Evolutionary conservation across 2,113 vertebrate genomes (phyloP).

Genomic region (Myotis yumanensis): DNA sequence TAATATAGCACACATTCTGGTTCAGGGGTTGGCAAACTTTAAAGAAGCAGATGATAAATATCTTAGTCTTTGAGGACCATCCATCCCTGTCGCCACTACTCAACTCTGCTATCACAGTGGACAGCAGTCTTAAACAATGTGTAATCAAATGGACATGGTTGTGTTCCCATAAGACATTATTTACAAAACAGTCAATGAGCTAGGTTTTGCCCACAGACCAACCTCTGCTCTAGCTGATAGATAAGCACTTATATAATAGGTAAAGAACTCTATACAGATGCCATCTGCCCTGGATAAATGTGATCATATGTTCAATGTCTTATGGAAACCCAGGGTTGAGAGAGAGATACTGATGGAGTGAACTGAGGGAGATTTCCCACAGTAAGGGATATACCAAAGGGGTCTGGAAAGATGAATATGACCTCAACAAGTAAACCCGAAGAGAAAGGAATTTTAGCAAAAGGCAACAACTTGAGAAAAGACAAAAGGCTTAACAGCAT

Average conservation of each 20-base stretch:
- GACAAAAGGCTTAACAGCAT: slow-evolving; percentile 34
- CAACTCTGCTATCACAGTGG: not conserved
- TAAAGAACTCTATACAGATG: not conserved
- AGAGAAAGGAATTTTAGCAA: slow-evolving; percentile 23
- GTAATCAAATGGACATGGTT: not conserved
- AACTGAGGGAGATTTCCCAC: slow-evolving; percentile 29
- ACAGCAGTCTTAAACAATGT: not conserved
- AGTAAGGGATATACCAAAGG: slow-evolving; percentile 38
- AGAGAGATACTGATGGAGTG: slow-evolving; percentile 10
- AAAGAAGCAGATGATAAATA: not conserved
- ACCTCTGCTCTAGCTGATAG: not conserved
- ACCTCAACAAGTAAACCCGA: slow-evolving; percentile 3
- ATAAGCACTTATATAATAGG: not conserved
- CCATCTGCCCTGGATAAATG: slow-evolving; percentile 22
- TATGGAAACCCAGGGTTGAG: not conserved
- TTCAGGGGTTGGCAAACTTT: not conserved
- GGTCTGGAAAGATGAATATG: slow-evolving; percentile 49
- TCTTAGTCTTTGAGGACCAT: not conserved
- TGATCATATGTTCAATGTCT: not conserved
- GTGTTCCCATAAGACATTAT: slow-evolving; percentile 7
- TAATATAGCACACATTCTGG: not conserved
- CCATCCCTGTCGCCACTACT: not conserved
- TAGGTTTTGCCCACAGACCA: slow-evolving; percentile 7
- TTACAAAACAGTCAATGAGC: slow-evolving; percentile 12
- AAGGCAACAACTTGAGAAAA: slow-evolving; percentile 43